Conservation (phyloP, 2,113 vertebrate species). For the Jacana jacana region DNA sequence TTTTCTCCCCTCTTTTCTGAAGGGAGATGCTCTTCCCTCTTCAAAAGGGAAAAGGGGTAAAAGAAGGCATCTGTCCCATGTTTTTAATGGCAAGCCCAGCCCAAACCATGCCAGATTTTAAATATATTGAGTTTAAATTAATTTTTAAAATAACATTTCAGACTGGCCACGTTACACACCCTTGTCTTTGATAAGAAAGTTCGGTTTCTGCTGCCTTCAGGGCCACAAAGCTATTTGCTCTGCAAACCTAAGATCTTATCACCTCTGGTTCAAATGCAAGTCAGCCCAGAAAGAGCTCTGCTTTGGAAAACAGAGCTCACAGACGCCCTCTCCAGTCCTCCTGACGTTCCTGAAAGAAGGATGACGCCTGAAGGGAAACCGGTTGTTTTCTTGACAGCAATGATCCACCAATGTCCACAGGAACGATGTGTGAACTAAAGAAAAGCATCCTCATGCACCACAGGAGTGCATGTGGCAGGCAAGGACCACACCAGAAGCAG, state of each 20-base stretch:
- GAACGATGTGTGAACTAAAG: accelerated
- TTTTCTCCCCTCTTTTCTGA: not conserved
- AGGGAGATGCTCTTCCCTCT: not conserved
- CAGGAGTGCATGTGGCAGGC: not conserved
- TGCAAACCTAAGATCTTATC: not conserved
- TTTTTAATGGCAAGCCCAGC: not conserved
- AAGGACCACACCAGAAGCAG: not conserved
- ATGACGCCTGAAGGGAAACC: not conserved
- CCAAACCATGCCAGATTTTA: not conserved
- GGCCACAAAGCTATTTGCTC: not conserved
- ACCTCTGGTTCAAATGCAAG: accelerated
- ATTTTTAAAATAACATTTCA: not conserved
- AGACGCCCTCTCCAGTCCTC: not conserved
- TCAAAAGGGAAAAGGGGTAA: not conserved
- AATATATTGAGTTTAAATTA: not conserved
- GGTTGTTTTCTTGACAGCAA: accelerated
- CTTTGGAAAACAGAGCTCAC: not conserved
- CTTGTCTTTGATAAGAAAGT: not conserved
- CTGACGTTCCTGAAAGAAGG: not conserved
- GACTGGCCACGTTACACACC: not conserved
- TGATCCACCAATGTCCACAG: accelerated
- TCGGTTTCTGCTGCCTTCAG: not conserved
- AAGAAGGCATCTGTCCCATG: not conserved
- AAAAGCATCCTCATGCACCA: not conserved
- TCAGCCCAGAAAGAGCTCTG: not conserved